A percentile compares a stretch with the other conserved stretches of the same genome.
Conservation (phyloP, 35 echinoderm and acorn worm genomes). For the Apostichopus californicus region DNA sequence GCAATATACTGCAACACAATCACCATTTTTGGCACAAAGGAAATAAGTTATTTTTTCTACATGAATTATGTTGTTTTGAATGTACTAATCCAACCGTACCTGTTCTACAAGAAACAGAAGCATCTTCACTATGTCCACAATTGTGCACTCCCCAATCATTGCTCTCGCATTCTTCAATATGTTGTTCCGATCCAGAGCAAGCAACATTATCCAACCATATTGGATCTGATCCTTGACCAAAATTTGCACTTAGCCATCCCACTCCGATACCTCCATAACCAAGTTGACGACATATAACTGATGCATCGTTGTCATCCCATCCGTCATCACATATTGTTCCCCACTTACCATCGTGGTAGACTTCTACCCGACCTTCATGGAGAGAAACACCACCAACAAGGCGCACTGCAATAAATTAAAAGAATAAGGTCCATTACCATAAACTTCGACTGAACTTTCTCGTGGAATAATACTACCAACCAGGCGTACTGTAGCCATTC, state of each 20-base stretch:
- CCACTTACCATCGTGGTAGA: not conserved
- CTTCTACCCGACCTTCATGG: too few relatives aligned
- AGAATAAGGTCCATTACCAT: not conserved
- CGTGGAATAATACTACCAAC: not conserved
- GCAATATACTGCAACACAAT: too few relatives aligned
- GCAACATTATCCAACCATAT: constrained; percentile 1
- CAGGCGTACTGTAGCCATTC: not conserved
- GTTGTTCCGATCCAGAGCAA: not conserved
- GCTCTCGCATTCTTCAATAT: not conserved
- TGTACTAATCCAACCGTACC: too few relatives aligned
- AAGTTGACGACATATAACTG: constrained; percentile 7
- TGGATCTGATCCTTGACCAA: not conserved
- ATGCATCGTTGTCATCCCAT: not conserved
- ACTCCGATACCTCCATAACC: not conserved
- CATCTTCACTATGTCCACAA: not conserved
- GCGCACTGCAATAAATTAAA: too few relatives aligned
- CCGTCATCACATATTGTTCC: not conserved
- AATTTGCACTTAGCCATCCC: not conserved
- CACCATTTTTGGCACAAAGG: too few relatives aligned
- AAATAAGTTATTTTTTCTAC: too few relatives aligned
- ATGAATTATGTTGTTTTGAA: too few relatives aligned
- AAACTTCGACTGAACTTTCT: not conserved
- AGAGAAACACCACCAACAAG: too few relatives aligned
- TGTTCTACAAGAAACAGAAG: too few relatives aligned
- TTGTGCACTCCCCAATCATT: not conserved